A percentile compares a stretch with the other conserved stretches of the same genome.
These are phyloP conservation scores for Urocynchramus pylzowi DNA, from an alignment of 2,113 vertebrate species.

Conservation along the genomic window DNA sequence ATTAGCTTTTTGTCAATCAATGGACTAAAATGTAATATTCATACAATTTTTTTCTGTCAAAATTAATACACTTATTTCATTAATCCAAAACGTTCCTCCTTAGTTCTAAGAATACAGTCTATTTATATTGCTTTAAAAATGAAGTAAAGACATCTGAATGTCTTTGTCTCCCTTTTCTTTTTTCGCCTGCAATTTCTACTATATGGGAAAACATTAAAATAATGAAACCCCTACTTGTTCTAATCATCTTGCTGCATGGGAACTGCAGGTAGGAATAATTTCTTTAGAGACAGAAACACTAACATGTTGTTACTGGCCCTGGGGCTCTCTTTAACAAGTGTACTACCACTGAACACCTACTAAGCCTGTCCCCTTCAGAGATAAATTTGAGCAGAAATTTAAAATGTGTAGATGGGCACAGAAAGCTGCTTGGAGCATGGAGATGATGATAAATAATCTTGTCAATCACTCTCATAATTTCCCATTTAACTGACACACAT, in stretches of 20 bases:
- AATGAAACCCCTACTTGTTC: not conserved
- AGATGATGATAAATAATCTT: conserved; percentile 21
- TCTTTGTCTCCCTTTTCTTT: not conserved
- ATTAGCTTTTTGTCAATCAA: not conserved
- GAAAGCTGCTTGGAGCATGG: not conserved
- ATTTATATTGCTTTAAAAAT: not conserved
- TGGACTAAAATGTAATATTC: not conserved
- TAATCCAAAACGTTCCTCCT: not conserved
- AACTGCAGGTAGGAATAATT: not conserved
- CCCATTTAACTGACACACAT: not conserved
- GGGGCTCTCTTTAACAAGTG: not conserved
- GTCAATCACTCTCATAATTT: not conserved
- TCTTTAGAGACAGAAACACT: not conserved
- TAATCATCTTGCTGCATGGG: not conserved
- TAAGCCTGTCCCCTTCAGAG: not conserved
- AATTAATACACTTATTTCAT: not conserved
- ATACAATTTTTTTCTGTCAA: not conserved
- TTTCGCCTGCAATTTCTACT: not conserved
- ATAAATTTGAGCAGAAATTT: conserved; percentile 12
- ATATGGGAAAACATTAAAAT: not conserved
- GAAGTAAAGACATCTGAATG: not conserved
- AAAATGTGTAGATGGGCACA: not conserved
- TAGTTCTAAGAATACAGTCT: not conserved
- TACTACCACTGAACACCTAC: not conserved
- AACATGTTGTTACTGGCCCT: not conserved